Evolutionary conservation across 1,140 invertebrate species (phyloP), one percentile per base, ranked within the genome.

Genomic region (Aphaenogaster floridana): DNA sequence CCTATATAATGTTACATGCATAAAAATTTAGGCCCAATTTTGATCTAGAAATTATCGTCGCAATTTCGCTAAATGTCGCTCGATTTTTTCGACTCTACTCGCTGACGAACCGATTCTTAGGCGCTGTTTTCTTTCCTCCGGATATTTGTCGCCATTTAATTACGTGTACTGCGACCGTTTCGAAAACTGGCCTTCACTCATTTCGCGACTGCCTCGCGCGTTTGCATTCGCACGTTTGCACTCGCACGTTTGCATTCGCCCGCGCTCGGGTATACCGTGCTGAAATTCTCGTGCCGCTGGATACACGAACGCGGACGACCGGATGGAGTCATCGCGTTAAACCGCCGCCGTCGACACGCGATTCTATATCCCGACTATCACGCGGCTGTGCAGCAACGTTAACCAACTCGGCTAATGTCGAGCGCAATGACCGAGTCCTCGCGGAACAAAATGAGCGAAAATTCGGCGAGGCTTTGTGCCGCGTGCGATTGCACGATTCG

Each of bases 271-370:
- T 80, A 80, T 39, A 54, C 8, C 59, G 17, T 28, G 52, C 21
- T 21, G 57, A 71, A 79, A 86, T 88, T 89, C 83, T 89, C 80
- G 36, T 74, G 36, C 63, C 72, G 34, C 21, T 61, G 39, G 54
- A 59, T 72, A 72, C 63, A 74, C 72, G 21, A 54, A 63, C 64
- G 72, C 34, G 77, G 52, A 54, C 13, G 39, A 17, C 54, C 45
- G 80, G 80, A 72, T 59, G 21, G 68, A 83, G 68, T 74, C 80
- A 84, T 45, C 17, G 80, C 52, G 80, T 76, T 76, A 50, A 76
- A 84, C 69, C 68, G 42, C 80, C 36, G 59, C 66, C 64, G 78
- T 88, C 77, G 57, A 86, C 69, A 84, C 28, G 45, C 69, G 42
- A 72, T 72, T 72, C 80, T 74, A 42, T 72, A 48, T 28, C 39